Base-by-base conservation (phyloP, 2,113 vertebrate genomes). In the Triplophysa dalaica region DNA sequence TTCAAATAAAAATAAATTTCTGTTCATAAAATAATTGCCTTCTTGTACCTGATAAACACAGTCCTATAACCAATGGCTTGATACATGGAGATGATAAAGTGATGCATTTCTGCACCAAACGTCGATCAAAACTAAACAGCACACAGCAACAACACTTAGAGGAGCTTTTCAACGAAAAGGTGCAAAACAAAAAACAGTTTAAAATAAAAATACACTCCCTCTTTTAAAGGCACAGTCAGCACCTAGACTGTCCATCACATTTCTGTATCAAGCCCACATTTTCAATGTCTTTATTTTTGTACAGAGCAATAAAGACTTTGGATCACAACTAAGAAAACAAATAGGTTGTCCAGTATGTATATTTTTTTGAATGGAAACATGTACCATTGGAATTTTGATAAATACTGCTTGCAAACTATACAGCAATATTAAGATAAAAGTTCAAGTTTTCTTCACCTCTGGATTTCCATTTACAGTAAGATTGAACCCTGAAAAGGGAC, bases 261-360 rank as follows among this genome's bases (percentile, higher is more conserved):
- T 16, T 63, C 60, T 45, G 48, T 13, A 81, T 63, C 52, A 17
- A 61, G 11, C 24, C 17, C 19, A 43, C 48, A 14, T 62, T 63
- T 69, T 12, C 10, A 8, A 22, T 58, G 21, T 45, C 21, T 69
- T 69, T 33, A 2, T 4, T 16, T 13, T 29, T 41, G 19, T 41
- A 70, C 16, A 50, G 22, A 82, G 79, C 73, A 84, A 84, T 70
- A 84, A 75, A 43, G 63, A 66, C 60, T 84, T 78, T 76, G 38
- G 65, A 41, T 79, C 70, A 75, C 75, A 75, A 69, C 16, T 21
- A 63, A 43, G 19, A 33, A 66, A 60, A 67, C 45, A 66, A 79
- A 24, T 12, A 26, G 24, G 17, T 10, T 19, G 45, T 61, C 26
- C 43, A 24, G 64, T 63, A 22, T 41, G 8, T 7, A 41, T 8